Conservation (phyloP, 1,140 invertebrate species). For the Chironomus tepperi region DNA sequence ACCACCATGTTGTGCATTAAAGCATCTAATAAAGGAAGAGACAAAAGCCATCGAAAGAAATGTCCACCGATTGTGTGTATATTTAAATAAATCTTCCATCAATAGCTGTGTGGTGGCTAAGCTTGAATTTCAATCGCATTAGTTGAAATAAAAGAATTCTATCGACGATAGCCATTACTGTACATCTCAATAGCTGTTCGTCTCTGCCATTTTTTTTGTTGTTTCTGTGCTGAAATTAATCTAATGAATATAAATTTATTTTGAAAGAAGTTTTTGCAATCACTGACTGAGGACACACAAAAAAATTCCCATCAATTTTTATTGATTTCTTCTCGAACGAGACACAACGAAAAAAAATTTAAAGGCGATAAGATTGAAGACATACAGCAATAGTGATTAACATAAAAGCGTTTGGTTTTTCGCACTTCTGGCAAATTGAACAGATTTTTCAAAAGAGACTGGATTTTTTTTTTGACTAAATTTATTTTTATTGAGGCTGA, state of each 20-base stretch:
- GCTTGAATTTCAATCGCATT: conserved; percentile 8
- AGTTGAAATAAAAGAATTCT: no score
- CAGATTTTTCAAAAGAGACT: no score
- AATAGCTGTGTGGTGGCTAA: background rate
- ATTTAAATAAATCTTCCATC: no score
- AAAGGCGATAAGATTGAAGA: no score
- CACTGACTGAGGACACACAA: background rate
- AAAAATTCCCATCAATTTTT: background rate
- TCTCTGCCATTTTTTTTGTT: no score
- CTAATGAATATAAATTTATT: no score
- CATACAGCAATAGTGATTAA: background rate
- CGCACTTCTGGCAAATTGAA: no score
- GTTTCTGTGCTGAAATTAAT: no score
- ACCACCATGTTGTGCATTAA: background rate
- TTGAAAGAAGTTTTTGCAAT: no score
- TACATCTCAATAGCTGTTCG: no score
- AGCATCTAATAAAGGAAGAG: background rate
- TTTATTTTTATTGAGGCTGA: no score
- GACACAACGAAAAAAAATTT: background rate
- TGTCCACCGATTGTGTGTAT: background rate
- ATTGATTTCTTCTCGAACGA: background rate
- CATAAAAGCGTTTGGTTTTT: background rate
- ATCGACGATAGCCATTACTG: no score
- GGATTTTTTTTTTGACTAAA: background rate
- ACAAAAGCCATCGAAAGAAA: background rate